Conservation (phyloP, 2,797 vertebrate genomes). For the Halcyon badia region DNA sequence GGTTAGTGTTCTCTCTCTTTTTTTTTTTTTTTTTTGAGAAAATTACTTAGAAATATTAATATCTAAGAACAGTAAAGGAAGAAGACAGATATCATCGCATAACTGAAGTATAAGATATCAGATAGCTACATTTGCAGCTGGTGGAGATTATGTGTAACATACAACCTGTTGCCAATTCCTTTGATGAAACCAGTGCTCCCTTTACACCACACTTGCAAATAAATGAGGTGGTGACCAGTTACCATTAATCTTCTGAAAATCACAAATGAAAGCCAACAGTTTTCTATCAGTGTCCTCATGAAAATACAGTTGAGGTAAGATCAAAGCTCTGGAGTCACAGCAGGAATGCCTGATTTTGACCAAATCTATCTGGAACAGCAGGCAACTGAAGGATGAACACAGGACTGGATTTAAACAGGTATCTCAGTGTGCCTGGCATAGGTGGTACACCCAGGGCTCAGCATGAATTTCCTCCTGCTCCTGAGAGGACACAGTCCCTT, state of each 20-base stretch:
- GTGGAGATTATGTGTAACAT: constrained; percentile 69
- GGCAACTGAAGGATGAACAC: neutral
- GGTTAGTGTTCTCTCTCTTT: neutral
- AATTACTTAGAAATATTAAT: constrained; percentile 49
- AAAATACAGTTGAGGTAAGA: constrained; percentile 17
- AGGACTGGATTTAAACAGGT: neutral
- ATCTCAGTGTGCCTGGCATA: neutral
- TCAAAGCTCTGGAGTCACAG: constrained; percentile 18
- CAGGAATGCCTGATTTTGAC: neutral
- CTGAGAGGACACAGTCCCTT: neutral
- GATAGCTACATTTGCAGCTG: constrained; percentile 71
- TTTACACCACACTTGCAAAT: constrained; percentile 65
- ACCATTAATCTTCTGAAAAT: constrained; percentile 66
- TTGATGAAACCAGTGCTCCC: constrained; percentile 68
- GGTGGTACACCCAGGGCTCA: neutral
- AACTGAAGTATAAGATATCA: constrained; percentile 55
- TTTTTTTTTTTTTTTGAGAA: neutral
- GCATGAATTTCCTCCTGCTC: neutral
- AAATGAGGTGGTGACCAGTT: constrained; percentile 74
- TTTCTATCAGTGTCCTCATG: constrained; percentile 12
- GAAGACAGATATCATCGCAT: constrained; percentile 43
- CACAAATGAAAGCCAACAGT: constrained; percentile 38
- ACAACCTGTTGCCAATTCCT: constrained; percentile 61
- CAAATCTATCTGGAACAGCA: neutral
- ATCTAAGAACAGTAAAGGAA: constrained; percentile 55